Conservation (phyloP, 2,888 invertebrate species). For the Pyrgus malvae region DNA sequence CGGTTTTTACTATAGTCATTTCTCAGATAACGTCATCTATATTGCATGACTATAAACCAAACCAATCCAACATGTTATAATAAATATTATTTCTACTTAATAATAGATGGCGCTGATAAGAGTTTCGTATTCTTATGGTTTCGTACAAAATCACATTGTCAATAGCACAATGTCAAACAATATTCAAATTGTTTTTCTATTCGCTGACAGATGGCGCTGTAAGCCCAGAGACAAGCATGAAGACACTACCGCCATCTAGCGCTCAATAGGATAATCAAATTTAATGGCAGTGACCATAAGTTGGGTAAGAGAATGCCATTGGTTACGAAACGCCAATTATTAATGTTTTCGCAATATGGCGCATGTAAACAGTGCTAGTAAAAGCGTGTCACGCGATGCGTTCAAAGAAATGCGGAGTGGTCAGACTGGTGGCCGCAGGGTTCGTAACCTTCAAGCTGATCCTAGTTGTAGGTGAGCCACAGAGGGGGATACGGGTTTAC, state of each 20-base stretch:
- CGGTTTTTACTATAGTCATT: too few relatives aligned
- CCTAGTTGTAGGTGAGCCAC: too few relatives aligned
- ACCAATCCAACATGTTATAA: too few relatives aligned
- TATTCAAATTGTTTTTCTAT: too few relatives aligned
- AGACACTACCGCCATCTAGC: slow-evolving; percentile 12
- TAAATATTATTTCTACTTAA: neutral
- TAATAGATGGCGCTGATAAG: neutral
- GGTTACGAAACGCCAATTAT: slow-evolving; percentile 31
- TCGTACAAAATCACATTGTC: too few relatives aligned
- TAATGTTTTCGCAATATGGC: slow-evolving; percentile 30
- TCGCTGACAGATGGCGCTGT: neutral
- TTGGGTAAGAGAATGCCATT: slow-evolving; percentile 8
- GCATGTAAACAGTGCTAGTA: slow-evolving; percentile 25
- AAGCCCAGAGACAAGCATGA: too few relatives aligned
- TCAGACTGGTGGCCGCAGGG: slow-evolving; percentile 4
- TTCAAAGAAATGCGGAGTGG: slow-evolving; percentile 19
- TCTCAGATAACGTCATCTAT: neutral
- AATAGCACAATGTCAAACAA: too few relatives aligned
- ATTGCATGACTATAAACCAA: too few relatives aligned
- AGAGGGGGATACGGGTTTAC: too few relatives aligned
- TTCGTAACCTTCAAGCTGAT: neutral
- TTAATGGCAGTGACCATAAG: slow-evolving; percentile 8
- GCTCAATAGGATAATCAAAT: neutral
- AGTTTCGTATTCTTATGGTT: too few relatives aligned
- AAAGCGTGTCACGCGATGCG: slow-evolving; percentile 31